Percentiles rank a stretch among this genome's conserved stretches.
These are phyloP conservation scores for Drosophila pruinosa DNA, from an alignment of 1,140 invertebrate species.

Conservation along the genomic window DNA sequence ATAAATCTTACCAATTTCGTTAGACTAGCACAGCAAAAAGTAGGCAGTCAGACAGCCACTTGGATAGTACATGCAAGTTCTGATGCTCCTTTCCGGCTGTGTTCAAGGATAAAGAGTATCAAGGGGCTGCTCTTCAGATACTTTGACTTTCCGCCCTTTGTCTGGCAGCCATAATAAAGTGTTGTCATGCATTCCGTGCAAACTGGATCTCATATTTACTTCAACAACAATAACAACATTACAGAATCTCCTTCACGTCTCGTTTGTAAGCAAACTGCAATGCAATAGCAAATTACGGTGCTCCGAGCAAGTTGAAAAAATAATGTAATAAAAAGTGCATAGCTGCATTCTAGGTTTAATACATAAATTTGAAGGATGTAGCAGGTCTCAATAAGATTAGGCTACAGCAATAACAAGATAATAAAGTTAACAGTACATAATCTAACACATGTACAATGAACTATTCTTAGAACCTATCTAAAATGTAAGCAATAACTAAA, in stretches of 20 bases:
- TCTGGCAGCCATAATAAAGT: constrained; percentile 65
- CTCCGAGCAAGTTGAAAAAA: not conserved
- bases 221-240: constrained; percentile 11
- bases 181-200: constrained; percentile 67
- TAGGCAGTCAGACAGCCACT: constrained; percentile 1
- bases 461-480: not conserved
- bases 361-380: constrained; percentile 2
- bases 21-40: not conserved
- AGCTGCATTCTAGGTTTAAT: constrained; percentile 22
- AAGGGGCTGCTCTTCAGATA: constrained; percentile 13
- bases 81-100: constrained; percentile 16
- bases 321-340: constrained; percentile 3
- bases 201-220: constrained; percentile 63
- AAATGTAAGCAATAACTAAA: no score
- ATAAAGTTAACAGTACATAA: not conserved
- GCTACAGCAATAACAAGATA: not conserved
- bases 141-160: constrained; percentile 48
- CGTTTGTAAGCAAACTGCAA: not conserved
- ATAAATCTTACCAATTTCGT: constrained; percentile 19
- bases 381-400: not conserved
- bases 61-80: not conserved
- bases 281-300: constrained; percentile 8
- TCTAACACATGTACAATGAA: not conserved
- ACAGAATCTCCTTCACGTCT: constrained; percentile 1
- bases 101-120: not conserved